Conservation (phyloP, 92 coral and sea anemone species). For the Parazoanthus swiftii region DNA sequence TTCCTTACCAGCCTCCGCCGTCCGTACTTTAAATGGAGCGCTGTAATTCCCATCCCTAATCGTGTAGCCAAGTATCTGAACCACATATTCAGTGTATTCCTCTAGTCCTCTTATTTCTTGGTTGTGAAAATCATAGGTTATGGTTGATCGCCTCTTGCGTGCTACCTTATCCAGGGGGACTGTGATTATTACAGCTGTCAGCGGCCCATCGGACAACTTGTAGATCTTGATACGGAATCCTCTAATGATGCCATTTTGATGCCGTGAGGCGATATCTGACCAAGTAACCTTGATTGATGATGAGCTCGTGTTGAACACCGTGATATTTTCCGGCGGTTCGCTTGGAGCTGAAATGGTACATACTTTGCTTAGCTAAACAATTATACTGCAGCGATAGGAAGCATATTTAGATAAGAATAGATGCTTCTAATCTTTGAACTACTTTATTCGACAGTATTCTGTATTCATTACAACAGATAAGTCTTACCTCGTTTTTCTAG, state of each 20-base stretch:
- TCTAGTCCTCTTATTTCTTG: conserved; percentile 13
- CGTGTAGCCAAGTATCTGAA: conserved; percentile 16
- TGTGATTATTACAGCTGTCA: neutral
- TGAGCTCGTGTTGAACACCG: conserved; percentile 11
- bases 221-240: conserved; percentile 22
- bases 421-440: neutral
- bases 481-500: too few species aligned
- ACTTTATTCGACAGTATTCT: neutral
- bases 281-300: conserved; percentile 10
- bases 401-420: neutral
- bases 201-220: conserved; percentile 9
- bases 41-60: conserved; percentile 39
- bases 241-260: conserved; percentile 16
- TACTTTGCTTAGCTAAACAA: too few species aligned
- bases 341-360: conserved; percentile 13
- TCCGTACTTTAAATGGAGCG: conserved; percentile 24
- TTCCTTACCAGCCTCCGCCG: conserved; percentile 47
- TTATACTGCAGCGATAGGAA: too few species aligned
- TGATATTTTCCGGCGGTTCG: conserved; percentile 11
- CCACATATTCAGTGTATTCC: conserved; percentile 18
- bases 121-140: conserved; percentile 5
- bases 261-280: conserved; percentile 1
- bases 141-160: conserved; percentile 25
- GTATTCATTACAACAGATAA: too few species aligned
- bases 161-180: neutral